phyloP scores from a whole-genome alignment of 2,113 vertebrate species.

The Nanorana parkeri region DNA sequence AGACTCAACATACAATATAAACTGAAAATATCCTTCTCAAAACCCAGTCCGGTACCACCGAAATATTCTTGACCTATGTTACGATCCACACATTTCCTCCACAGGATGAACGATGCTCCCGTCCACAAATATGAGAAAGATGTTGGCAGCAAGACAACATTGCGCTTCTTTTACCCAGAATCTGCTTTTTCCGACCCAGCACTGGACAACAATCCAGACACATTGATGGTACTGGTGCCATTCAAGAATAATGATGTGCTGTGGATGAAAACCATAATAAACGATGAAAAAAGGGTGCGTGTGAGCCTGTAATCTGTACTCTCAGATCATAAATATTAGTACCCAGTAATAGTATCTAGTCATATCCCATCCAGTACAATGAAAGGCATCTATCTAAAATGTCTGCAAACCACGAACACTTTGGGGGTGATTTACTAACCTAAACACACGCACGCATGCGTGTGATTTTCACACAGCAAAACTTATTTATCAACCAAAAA shows the following conservation, averaged over 20 bases:
- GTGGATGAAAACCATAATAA: slow-evolving; percentile 93
- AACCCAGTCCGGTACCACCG: too few relatives aligned
- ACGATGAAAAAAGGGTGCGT: slow-evolving; percentile 89
- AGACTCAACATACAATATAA: too few relatives aligned
- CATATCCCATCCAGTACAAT: too few relatives aligned
- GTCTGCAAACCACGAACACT: too few relatives aligned
- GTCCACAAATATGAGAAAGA: slow-evolving; percentile 89
- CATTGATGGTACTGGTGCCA: slow-evolving; percentile 89
- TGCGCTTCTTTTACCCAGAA: slow-evolving; percentile 95
- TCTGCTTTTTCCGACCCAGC: slow-evolving; percentile 83
- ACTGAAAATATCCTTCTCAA: too few relatives aligned
- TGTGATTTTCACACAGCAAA: too few relatives aligned
- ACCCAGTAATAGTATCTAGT: too few relatives aligned
- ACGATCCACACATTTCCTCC: not conserved
- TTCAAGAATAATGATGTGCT: slow-evolving; percentile 90
- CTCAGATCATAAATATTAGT: not conserved
- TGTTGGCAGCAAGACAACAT: slow-evolving; percentile 91
- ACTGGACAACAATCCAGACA: slow-evolving; percentile 82
- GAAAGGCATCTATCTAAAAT: too few relatives aligned
- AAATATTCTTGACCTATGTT: too few relatives aligned
- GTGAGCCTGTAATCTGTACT: not conserved
- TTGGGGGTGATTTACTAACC: too few relatives aligned
- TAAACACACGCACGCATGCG: too few relatives aligned
- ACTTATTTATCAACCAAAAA: too few relatives aligned
- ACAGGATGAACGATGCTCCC: slow-evolving; percentile 88